phyloP scores from a whole-genome alignment of 1,140 invertebrate species.

The Drosophila rhopaloa region DNA sequence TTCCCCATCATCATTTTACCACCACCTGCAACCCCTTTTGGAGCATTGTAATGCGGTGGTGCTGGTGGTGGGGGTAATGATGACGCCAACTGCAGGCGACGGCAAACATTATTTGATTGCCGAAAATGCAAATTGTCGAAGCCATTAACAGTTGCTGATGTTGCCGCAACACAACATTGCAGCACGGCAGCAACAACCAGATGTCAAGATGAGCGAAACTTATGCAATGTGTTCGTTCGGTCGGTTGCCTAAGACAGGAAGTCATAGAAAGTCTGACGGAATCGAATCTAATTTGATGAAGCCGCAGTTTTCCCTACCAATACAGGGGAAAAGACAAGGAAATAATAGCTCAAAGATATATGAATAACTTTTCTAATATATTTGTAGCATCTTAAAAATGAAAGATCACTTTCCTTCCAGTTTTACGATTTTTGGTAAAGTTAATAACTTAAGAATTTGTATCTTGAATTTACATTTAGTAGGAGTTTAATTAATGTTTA shows the following conservation, averaged over 20 bases:
- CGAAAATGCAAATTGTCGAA: slow-evolving; percentile 54
- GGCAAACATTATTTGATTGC: slow-evolving; percentile 54
- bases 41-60: slow-evolving; percentile 27
- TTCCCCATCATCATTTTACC: background rate
- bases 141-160: slow-evolving; percentile 47
- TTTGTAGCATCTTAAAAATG: too few species aligned
- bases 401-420: too few species aligned
- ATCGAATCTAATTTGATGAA: slow-evolving; percentile 7
- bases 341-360: background rate
- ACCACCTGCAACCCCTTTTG: background rate
- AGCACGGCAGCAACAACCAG: background rate
- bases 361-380: too few species aligned
- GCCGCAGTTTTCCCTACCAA: background rate
- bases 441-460: too few species aligned
- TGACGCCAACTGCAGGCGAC: slow-evolving; percentile 42
- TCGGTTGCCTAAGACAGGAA: slow-evolving; percentile 21
- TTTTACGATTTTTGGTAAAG: too few species aligned
- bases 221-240: slow-evolving; percentile 2
- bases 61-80: slow-evolving; percentile 6
- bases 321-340: background rate
- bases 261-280: slow-evolving; percentile 10
- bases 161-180: slow-evolving; percentile 10
- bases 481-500: too few species aligned
- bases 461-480: too few species aligned
- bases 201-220: slow-evolving; percentile 9